A percentile compares a stretch with the other conserved stretches of the same genome.
These are phyloP conservation scores for Mimas tiliae DNA, from an alignment of 2,888 invertebrate species.

Conservation along the genomic window DNA sequence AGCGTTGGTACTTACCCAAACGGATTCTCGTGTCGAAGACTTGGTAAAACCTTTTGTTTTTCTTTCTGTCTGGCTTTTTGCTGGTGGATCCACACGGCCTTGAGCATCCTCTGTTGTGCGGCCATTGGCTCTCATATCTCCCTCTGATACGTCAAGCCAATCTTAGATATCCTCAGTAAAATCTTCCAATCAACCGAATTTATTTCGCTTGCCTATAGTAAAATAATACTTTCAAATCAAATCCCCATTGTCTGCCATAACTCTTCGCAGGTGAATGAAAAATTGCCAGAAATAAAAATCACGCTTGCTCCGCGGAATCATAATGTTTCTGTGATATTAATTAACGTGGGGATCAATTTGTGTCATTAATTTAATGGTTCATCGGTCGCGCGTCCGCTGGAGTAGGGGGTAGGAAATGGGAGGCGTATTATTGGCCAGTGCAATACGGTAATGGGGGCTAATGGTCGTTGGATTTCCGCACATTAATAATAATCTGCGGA, in stretches of 20 bases:
- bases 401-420: not conserved
- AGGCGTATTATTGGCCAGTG: slow-evolving; percentile 19
- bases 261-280: not conserved
- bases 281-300: not conserved
- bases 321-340: not conserved
- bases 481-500: slow-evolving; percentile 27
- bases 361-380: slow-evolving; percentile 7
- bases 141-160: no score
- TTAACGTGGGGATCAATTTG: slow-evolving; percentile 11
- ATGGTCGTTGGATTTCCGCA: slow-evolving; percentile 17
- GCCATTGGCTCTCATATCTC: no score
- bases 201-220: no score
- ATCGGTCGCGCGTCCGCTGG: not conserved
- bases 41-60: no score
- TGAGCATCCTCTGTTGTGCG: no score
- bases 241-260: not conserved
- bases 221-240: not conserved
- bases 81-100: no score
- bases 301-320: not conserved
- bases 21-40: no score
- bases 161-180: no score
- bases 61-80: no score
- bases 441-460: slow-evolving; percentile 27
- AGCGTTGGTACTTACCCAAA: no score
- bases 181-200: no score